Base-by-base conservation (phyloP, 2,113 vertebrate genomes). In the Urocitellus parryii region DNA sequence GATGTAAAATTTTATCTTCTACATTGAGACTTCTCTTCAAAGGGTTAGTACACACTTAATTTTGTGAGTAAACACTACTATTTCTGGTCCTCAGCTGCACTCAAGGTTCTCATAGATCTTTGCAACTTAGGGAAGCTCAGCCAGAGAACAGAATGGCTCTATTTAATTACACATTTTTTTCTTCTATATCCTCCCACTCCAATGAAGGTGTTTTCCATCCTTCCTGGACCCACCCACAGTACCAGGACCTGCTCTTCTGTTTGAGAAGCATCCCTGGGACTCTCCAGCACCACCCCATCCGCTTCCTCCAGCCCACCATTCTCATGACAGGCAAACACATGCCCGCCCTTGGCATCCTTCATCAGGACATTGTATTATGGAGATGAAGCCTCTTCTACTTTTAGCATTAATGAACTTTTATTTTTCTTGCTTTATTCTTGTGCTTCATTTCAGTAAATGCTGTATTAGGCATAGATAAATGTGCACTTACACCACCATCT, bases 371-470 rank as follows among this genome's bases (percentile, higher is more conserved):
- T 78, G 32, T 48, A 42, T 67, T 72, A 39, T 5, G 18, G 94
- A 73, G 63, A 92, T 56, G 73, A 87, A 90, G 42, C 3, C 24
- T 37, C 34, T 72, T 79, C 89, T 84, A 51, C 51, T 56, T 95
- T 63, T 78, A 93, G 53, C 72, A 88, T 89, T 95, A 95, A 96
- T 87, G 58, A 96, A 92, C 27, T 67, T 97, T 91, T 76, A 68
- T 93, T 84, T 95, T 70, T 95, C 90, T 88, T 95, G 79, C 22
- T 45, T 94, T 53, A 2, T 88, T 81, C 22, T 88, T 82, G 77
- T 87, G 58, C 70, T 93, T 91, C 65, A n/a, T 96, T 97, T 97
- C 86, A 72, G 83, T 92, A 94, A 97, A 84, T 83, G 58, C 18
- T 56, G 29, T 78, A 70, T 92, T 56, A 86, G 83, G 48, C 89